phyloP scores from a whole-genome alignment of 2,888 invertebrate species.

The Cryptosula pallasiana region DNA sequence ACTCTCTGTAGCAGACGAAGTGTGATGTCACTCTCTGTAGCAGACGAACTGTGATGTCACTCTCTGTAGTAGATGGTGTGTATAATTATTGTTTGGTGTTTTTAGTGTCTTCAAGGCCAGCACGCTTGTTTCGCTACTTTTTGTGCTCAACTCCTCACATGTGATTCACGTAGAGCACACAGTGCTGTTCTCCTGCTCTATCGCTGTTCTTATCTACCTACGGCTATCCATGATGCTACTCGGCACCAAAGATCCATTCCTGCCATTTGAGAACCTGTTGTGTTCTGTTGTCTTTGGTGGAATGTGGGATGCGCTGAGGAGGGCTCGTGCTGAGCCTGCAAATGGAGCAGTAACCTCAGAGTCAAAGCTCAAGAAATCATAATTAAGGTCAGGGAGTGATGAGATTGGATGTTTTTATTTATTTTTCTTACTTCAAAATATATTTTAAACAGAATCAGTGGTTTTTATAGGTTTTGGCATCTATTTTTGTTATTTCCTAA shows the following conservation, averaged over 20 bases:
- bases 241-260: constrained; percentile 22
- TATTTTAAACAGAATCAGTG: too few species aligned
- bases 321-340: constrained; percentile 57
- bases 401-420: too few species aligned
- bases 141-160: not conserved
- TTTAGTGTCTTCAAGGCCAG: constrained; percentile 22
- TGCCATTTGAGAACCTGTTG: constrained; percentile 11
- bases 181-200: constrained; percentile 16
- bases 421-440: too few species aligned
- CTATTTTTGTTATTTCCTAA: too few species aligned
- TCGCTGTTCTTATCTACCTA: constrained; percentile 24
- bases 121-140: constrained; percentile 10
- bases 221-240: constrained; percentile 19
- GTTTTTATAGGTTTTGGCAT: too few species aligned
- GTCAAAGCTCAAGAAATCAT: constrained; percentile 4
- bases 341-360: not conserved
- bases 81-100: not conserved
- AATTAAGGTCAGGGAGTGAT: too few species aligned
- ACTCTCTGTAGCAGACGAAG: too few species aligned
- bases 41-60: too few species aligned
- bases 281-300: constrained; percentile 78
- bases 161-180: constrained; percentile 18
- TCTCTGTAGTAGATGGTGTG: too few species aligned
- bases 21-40: too few species aligned
- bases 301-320: constrained; percentile 92